phyloP scores from a whole-genome alignment of 2,113 vertebrate species.

The Vidua chalybeata region DNA sequence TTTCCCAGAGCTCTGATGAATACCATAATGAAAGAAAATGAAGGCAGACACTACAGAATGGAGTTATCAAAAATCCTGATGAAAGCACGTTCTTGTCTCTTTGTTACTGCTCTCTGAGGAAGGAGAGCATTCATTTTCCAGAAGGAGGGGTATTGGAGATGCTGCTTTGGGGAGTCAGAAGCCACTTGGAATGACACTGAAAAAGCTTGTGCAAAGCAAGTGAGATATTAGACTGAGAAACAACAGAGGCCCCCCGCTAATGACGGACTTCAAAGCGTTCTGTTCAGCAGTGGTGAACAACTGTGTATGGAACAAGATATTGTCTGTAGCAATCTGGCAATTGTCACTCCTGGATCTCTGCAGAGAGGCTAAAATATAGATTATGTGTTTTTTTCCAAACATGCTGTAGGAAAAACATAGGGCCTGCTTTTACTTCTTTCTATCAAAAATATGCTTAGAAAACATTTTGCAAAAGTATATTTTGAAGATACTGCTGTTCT shows the following conservation, averaged over 20 bases:
- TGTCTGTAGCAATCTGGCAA: neutral
- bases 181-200: neutral
- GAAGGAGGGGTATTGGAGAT: neutral
- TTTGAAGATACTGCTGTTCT: neutral
- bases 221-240: neutral
- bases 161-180: neutral
- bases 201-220: neutral
- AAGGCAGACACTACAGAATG: neutral
- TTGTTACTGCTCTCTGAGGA: neutral
- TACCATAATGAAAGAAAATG: slow-evolving; percentile 47
- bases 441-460: neutral
- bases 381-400: neutral
- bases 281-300: neutral
- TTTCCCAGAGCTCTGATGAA: slow-evolving; percentile 28
- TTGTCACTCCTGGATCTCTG: neutral
- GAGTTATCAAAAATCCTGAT: neutral
- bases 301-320: neutral
- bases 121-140: neutral
- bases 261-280: neutral
- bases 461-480: neutral
- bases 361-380: neutral
- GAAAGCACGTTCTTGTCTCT: neutral
- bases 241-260: neutral
- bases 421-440: neutral
- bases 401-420: neutral